These are phyloP conservation scores for Dysidea cf. avara DNA, from an alignment of 37 sponge, comb jelly and placozoan genomes.

Conservation along the genomic window DNA sequence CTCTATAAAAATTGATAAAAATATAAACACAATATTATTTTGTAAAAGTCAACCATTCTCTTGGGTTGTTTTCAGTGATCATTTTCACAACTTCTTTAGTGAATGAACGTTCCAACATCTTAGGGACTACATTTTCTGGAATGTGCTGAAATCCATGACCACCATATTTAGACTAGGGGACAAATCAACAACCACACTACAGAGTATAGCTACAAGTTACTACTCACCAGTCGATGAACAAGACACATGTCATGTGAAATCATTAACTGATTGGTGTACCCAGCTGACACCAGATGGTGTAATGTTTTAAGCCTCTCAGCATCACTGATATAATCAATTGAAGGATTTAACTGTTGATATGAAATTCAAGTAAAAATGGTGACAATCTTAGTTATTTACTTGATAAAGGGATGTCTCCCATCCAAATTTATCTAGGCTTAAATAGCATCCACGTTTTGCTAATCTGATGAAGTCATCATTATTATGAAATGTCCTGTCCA, in stretches of 20 bases:
- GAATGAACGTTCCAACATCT: slow-evolving; percentile 55
- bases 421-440: slow-evolving; percentile 64
- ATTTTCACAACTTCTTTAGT: slow-evolving; percentile 12
- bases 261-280: slow-evolving; percentile 31
- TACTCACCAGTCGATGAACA: slow-evolving; percentile 63
- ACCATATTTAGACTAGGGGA: slow-evolving; percentile 53
- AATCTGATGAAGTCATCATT: slow-evolving; percentile 24
- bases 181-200: too few species aligned
- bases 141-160: slow-evolving; percentile 77
- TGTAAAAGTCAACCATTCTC: slow-evolving; percentile 54
- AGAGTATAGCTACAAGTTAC: too few species aligned
- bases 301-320: slow-evolving; percentile 63
- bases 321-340: slow-evolving; percentile 56
- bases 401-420: slow-evolving; percentile 66
- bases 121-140: slow-evolving; percentile 55
- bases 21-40: too few species aligned
- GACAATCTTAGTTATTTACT: too few species aligned
- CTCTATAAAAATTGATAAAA: too few species aligned
- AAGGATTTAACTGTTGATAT: too few species aligned
- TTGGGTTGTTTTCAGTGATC: slow-evolving; percentile 57
- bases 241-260: slow-evolving; percentile 67
- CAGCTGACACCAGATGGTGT: slow-evolving; percentile 50
- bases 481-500: slow-evolving; percentile 49
- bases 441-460: slow-evolving; percentile 52
- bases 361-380: too few species aligned